Evolutionary conservation across 1,140 invertebrate genomes (phyloP).

Genomic region (Halictus rubicundus): DNA sequence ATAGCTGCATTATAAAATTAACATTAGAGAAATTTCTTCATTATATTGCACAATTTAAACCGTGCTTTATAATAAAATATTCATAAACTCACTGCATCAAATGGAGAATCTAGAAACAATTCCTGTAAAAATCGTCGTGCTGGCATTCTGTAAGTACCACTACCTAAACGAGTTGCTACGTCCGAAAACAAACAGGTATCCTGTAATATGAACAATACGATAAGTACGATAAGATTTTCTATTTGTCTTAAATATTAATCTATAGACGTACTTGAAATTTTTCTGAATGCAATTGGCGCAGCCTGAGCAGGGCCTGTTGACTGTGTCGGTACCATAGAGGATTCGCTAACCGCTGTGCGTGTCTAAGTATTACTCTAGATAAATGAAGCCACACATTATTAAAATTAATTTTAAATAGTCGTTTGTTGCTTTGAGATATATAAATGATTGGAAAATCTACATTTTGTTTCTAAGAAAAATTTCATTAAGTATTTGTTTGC

Average conservation of each 20-base stretch:
- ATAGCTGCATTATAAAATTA: conserved; percentile 59
- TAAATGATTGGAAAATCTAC: too few relatives aligned
- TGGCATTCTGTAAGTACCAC: conserved; percentile 90
- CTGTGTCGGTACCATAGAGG: conserved; percentile 85
- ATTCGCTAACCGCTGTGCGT: conserved; percentile 85
- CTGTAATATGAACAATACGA: conserved; percentile 83
- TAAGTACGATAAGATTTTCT: conserved; percentile 14
- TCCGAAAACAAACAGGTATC: conserved; percentile 97
- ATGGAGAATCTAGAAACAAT: conserved; percentile 93
- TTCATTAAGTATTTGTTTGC: too few relatives aligned
- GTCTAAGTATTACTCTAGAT: conserved; percentile 83
- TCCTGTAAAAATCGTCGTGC: conserved; percentile 95
- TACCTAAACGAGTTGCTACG: conserved; percentile 89
- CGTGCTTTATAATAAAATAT: neutral
- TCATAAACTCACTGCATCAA: conserved; percentile 81
- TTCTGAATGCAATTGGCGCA: conserved; percentile 93
- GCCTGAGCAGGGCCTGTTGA: conserved; percentile 85
- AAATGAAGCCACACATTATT: conserved; percentile 23
- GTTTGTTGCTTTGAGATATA: neutral
- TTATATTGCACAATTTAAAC: neutral
- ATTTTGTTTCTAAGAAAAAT: too few relatives aligned
- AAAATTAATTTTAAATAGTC: neutral
- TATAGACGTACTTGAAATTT: conserved; percentile 72
- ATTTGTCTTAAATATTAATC: conserved; percentile 2
- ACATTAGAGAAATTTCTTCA: conserved; percentile 12